These are phyloP conservation scores for Emmelina monodactyla DNA, from an alignment of 2,888 invertebrate species.

Conservation along the genomic window DNA sequence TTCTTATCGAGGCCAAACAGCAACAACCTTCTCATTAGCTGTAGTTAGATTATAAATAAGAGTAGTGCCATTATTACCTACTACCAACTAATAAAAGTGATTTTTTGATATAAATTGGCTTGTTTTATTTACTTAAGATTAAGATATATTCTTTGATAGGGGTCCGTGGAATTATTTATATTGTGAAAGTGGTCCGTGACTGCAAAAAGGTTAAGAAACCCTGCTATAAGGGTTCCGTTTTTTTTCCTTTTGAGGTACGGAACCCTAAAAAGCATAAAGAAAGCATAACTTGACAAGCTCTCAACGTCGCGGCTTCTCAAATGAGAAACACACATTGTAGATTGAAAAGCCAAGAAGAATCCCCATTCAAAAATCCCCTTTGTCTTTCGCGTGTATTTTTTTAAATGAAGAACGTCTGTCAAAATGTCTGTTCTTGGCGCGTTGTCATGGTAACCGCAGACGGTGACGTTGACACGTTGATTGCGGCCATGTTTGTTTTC, in stretches of 20 bases:
- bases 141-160: slow-evolving; percentile 4
- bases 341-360: too few relatives aligned
- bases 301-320: too few relatives aligned
- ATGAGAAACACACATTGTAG: too few relatives aligned
- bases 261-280: too few relatives aligned
- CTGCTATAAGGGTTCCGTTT: too few relatives aligned
- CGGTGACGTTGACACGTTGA: not conserved
- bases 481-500: too few relatives aligned
- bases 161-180: slow-evolving; percentile 4
- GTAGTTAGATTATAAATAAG: not conserved
- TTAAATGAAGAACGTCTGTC: slow-evolving; percentile 43
- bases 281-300: too few relatives aligned
- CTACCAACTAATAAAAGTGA: not conserved
- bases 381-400: slow-evolving; percentile 11
- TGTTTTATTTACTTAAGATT: not conserved
- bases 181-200: too few relatives aligned
- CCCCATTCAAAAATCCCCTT: not conserved
- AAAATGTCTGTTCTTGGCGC: slow-evolving; percentile 20
- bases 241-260: too few relatives aligned
- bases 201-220: too few relatives aligned
- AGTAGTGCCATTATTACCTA: not conserved
- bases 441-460: slow-evolving; percentile 28
- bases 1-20: too few relatives aligned
- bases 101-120: not conserved
- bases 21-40: not conserved